Percentiles rank a stretch among this genome's conserved stretches.
Conservation (phyloP, 2,797 vertebrate species). For the Sebastes oblongus region DNA sequence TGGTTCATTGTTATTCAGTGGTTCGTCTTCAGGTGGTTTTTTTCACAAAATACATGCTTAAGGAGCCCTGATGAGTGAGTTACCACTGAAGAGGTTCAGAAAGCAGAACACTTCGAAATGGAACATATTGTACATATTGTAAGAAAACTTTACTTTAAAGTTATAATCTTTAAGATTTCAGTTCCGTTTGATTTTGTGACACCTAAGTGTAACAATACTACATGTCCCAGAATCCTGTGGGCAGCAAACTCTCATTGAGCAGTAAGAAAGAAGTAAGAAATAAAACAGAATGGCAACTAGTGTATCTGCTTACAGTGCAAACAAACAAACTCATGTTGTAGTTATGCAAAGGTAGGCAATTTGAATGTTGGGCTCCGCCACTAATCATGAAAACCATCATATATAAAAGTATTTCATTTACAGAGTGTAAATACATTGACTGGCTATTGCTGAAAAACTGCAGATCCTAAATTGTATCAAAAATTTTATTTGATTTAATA, state of each 20-base stretch:
- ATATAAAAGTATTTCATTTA: too few species aligned
- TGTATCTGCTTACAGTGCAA: neutral
- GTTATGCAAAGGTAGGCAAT: neutral
- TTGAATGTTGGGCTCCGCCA: neutral
- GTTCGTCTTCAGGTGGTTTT: conserved; percentile 4
- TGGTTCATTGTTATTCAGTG: conserved; percentile 23
- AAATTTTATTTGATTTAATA: neutral
- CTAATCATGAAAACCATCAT: neutral
- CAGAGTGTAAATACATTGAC: neutral
- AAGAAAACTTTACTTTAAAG: neutral
- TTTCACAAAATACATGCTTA: conserved; percentile 3
- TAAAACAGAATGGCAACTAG: neutral
- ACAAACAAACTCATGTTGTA: neutral
- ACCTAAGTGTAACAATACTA: neutral
- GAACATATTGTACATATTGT: neutral
- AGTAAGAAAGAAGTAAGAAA: neutral
- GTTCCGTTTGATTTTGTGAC: neutral
- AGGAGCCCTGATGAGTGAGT: neutral
- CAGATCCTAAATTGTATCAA: neutral
- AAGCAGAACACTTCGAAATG: neutral
- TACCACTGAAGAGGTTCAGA: neutral
- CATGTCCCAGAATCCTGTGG: neutral
- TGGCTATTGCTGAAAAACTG: neutral
- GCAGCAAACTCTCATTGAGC: neutral
- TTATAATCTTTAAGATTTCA: neutral